Conservation (phyloP, 2,888 invertebrate genomes). For the Drosophila algonquin region DNA sequence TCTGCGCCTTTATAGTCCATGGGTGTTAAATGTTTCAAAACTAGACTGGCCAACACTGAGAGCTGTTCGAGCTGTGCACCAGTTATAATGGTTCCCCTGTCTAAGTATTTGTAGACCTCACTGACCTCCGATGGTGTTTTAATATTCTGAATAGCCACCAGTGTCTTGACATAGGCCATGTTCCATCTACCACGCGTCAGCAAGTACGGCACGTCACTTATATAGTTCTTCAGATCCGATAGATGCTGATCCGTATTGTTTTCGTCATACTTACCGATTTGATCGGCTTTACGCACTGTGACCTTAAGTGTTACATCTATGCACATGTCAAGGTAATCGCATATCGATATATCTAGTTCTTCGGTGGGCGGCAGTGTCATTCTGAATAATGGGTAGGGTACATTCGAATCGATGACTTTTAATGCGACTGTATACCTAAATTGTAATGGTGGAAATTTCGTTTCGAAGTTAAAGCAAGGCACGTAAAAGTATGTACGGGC, state of each 20-base stretch:
- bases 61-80: conserved; percentile 35
- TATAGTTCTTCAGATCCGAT: background rate
- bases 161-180: background rate
- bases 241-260: background rate
- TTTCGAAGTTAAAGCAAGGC: background rate
- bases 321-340: conserved; percentile 37
- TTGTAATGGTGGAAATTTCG: conserved; percentile 16
- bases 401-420: background rate
- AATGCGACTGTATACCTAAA: background rate
- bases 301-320: background rate
- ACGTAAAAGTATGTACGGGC: conserved; percentile 21
- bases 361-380: conserved; percentile 13
- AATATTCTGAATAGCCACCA: conserved; percentile 4
- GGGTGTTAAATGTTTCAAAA: background rate
- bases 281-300: background rate
- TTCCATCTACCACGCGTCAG: conserved; percentile 35
- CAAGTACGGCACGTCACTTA: background rate
- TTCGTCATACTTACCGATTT: background rate
- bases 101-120: conserved; percentile 8
- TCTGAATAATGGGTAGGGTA: background rate
- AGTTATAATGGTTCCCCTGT: background rate
- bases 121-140: background rate
- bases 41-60: conserved; percentile 1
- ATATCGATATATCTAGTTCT: background rate
- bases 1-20: conserved; percentile 7